Percentiles rank a stretch among this genome's conserved stretches.
These are phyloP conservation scores for Morpho achilles DNA, from an alignment of 2,888 invertebrate species.

Conservation along the genomic window DNA sequence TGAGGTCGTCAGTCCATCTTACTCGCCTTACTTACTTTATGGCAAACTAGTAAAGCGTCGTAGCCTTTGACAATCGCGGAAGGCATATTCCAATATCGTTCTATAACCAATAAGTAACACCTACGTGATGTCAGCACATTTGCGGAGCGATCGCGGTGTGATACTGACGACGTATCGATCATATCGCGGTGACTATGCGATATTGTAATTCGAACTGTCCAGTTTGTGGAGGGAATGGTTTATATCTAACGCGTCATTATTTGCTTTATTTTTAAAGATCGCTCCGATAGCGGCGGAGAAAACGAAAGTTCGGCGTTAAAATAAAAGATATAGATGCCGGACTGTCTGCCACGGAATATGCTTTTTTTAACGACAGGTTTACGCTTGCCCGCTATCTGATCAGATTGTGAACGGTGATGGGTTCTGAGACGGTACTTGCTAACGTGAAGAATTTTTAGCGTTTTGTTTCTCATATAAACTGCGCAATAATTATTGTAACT, in stretches of 20 bases:
- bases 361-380: too few species aligned
- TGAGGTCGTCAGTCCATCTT: too few species aligned
- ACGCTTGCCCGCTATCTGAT: too few species aligned
- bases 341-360: neutral
- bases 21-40: too few species aligned
- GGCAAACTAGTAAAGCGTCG: too few species aligned
- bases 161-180: constrained; percentile 72
- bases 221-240: constrained; percentile 50
- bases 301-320: constrained; percentile 22
- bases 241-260: constrained; percentile 52
- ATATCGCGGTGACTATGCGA: constrained; percentile 67
- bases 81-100: constrained; percentile 43
- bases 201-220: constrained; percentile 66
- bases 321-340: constrained; percentile 4
- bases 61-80: neutral
- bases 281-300: constrained; percentile 17
- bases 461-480: too few species aligned
- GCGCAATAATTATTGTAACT: too few species aligned
- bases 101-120: constrained; percentile 60
- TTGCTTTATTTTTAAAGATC: constrained; percentile 45
- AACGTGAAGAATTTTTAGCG: too few species aligned
- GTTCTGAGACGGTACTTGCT: too few species aligned
- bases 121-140: constrained; percentile 72
- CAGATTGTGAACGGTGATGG: too few species aligned
- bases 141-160: constrained; percentile 71